These are phyloP conservation scores for Cyclophora albipunctata DNA, from an alignment of 2,888 invertebrate species.

Conservation along the genomic window DNA sequence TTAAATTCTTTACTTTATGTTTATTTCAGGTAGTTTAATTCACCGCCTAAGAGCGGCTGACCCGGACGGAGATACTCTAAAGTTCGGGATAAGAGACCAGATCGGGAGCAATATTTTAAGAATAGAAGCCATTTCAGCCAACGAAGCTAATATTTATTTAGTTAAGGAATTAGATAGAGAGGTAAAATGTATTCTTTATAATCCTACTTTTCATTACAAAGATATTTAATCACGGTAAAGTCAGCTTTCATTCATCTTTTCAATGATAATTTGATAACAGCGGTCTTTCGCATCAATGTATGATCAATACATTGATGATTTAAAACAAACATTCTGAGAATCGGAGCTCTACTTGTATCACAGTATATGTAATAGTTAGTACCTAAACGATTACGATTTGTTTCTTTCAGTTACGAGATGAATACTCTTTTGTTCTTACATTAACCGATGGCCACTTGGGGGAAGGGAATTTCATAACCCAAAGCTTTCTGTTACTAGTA, in stretches of 20 bases:
- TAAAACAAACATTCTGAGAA: too few species aligned
- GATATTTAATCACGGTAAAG: too few species aligned
- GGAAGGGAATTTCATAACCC: constrained; percentile 91
- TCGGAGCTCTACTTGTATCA: too few species aligned
- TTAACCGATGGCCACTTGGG: constrained; percentile 91
- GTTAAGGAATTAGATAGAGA: constrained; percentile 93
- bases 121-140: constrained; percentile 86
- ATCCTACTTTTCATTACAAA: too few species aligned
- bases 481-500: constrained; percentile 89
- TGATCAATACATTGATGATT: too few species aligned
- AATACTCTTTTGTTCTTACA: constrained; percentile 91
- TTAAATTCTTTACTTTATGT: too few species aligned
- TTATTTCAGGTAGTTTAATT: constrained; percentile 81
- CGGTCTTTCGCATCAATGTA: too few species aligned
- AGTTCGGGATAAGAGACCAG: constrained; percentile 87
- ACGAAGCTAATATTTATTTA: constrained; percentile 91
- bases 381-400: too few species aligned
- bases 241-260: too few species aligned
- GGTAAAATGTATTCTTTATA: constrained; percentile 65
- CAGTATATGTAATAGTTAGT: too few species aligned
- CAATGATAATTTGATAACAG: too few species aligned
- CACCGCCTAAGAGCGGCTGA: constrained; percentile 88
- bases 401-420: constrained; percentile 82
- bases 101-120: constrained; percentile 88
- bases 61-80: constrained; percentile 88